Conservation (phyloP, 2,113 vertebrate species). For the Sylvia atricapilla region DNA sequence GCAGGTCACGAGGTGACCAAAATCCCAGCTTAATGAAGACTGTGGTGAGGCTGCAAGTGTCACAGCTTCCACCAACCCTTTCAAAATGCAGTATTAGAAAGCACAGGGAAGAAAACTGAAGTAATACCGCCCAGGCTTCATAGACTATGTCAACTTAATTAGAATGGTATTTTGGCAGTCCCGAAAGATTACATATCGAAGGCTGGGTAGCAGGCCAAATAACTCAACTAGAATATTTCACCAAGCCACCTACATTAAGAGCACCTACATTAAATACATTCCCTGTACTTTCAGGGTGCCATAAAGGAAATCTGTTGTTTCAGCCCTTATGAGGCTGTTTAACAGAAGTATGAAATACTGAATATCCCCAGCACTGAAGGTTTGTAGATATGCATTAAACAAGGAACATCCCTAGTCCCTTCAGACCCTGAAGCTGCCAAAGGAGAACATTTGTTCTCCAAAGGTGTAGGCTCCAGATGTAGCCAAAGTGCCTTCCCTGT, state of each 20-base stretch:
- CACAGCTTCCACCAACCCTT: constrained; percentile 6
- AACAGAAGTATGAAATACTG: neutral
- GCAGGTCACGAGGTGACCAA: constrained; percentile 13
- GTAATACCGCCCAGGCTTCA: constrained; percentile 55
- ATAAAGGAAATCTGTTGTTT: constrained; percentile 22
- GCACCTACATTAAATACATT: no score
- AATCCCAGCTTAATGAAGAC: constrained; percentile 16
- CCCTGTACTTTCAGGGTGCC: neutral
- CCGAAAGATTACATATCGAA: constrained; percentile 46
- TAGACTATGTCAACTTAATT: constrained; percentile 47
- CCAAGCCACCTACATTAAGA: constrained; percentile 53
- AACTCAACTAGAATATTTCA: constrained; percentile 31
- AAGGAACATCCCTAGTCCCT: neutral
- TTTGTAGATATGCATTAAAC: neutral
- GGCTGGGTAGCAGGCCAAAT: constrained; percentile 51
- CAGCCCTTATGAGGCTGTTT: neutral
- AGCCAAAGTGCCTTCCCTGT: neutral
- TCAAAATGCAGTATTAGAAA: neutral
- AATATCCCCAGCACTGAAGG: neutral
- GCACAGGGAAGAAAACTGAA: neutral
- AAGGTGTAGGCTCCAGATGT: neutral
- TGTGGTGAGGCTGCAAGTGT: neutral
- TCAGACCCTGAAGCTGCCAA: neutral
- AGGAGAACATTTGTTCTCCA: neutral
- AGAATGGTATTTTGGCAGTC: constrained; percentile 62